Percentiles rank a stretch among this genome's conserved stretches.
Evolutionary conservation across 2,113 vertebrate species (phyloP).

Genomic region (Scatophagus argus): DNA sequence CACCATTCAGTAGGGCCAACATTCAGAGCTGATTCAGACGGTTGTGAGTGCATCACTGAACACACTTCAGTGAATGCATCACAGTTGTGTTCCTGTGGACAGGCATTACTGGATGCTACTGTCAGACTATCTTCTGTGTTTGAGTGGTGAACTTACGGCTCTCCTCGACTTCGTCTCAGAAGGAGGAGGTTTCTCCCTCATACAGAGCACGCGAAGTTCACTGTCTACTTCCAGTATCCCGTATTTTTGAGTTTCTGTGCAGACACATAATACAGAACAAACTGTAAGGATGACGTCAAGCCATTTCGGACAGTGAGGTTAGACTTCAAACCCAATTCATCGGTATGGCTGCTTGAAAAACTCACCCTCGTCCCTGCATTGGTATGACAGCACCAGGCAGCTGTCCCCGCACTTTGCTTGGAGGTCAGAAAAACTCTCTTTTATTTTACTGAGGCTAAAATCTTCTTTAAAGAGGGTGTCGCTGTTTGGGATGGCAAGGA

Average conservation of each 20-base stretch:
- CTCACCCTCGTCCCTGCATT: conserved; percentile 85
- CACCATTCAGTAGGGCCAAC: too few relatives aligned
- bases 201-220: conserved; percentile 67
- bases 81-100: neutral
- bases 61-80: too few relatives aligned
- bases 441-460: conserved; percentile 82
- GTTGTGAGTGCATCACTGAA: too few relatives aligned
- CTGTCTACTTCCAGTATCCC: conserved; percentile 85
- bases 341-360: neutral
- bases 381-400: conserved; percentile 83
- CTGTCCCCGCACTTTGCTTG: conserved; percentile 64
- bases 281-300: neutral
- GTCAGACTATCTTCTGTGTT: neutral
- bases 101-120: neutral
- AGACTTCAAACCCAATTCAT: neutral
- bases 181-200: conserved; percentile 86
- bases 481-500: conserved; percentile 52
- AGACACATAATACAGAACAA: neutral
- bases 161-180: conserved; percentile 81
- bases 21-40: too few relatives aligned
- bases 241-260: conserved; percentile 84
- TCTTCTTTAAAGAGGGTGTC: conserved; percentile 88
- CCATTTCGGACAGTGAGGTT: neutral
- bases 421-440: conserved; percentile 69
- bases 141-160: conserved; percentile 78